Evolutionary conservation across 2,888 invertebrate species (phyloP), one percentile per base, ranked within the genome.

Genomic region (Neocrepidodera transversa): DNA sequence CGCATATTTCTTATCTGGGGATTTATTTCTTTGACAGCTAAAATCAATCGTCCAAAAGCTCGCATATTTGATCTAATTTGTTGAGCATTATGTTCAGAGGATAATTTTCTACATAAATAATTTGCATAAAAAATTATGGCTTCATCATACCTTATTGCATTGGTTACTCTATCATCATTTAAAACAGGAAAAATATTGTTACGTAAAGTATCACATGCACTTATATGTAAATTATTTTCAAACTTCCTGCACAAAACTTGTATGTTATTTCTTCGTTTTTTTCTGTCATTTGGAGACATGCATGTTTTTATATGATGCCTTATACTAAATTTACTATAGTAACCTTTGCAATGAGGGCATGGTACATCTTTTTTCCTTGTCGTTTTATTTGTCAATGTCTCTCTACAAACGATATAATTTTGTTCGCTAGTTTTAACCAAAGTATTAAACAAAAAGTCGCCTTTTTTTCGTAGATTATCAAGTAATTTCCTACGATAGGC

Each of bases 41-140:
- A n/a, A n/a, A n/a, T n/a, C n/a, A n/a, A n/a, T n/a, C n/a, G n/a
- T n/a, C n/a, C n/a, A 36, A 47, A 35, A n/a, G 35, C 52, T 26
- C 58, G 35, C 20, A 58, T 38, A 40, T 58, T 58, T 8, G 52
- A 58, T 48, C 52, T 40, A 18, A 58, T 58, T 47, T 48, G 47
- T 51, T 52, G 47, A 30, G 35, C 26, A 30, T 52, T 51, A 38
- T 57, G 43, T 11, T 13, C 26, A n/a, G 50, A n/a, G 1, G 58
- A 52, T 14, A 52, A 52, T 32, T 58, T 52, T 47, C 52, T 17
- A 43, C 56, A 57, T 42, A 57, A 26, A 42, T 50, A 58, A 32
- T 58, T 52, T 10, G 20, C 58, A 40, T 58, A 48, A 13, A 18
- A 45, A 10, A 58, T 48, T 1, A 48, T 28, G 14, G 32, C 20